These are phyloP conservation scores for Aleiodes sp. DNA, from an alignment of 1,140 invertebrate species.

Conservation along the genomic window DNA sequence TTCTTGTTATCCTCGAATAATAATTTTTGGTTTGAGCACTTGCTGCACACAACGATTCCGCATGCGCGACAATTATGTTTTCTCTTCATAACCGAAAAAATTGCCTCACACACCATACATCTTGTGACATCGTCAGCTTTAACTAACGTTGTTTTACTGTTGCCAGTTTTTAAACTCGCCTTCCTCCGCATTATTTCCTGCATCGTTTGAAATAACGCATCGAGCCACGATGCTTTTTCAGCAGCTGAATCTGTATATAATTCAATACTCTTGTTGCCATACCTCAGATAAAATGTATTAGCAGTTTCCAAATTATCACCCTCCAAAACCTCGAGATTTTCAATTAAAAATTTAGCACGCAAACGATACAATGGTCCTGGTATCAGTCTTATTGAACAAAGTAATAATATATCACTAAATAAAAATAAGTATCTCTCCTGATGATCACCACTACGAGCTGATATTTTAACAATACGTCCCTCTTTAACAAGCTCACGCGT, in stretches of 20 bases:
- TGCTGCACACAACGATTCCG: conserved; percentile 78
- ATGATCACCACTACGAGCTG: conserved; percentile 72
- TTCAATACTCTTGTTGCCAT: conserved; percentile 63
- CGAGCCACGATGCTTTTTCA: conserved; percentile 76
- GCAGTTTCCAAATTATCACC: conserved; percentile 72
- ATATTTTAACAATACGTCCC: conserved; percentile 74
- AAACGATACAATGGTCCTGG: conserved; percentile 66
- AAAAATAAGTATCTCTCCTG: conserved; percentile 78
- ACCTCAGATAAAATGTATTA: conserved; percentile 76
- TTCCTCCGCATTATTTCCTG: conserved; percentile 69
- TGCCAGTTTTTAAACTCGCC: conserved; percentile 66
- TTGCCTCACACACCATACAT: conserved; percentile 78
- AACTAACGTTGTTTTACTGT: conserved; percentile 70
- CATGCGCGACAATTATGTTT: conserved; percentile 81
- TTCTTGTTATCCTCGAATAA: conserved; percentile 73
- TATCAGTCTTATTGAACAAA: conserved; percentile 68
- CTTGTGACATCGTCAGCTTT: conserved; percentile 76
- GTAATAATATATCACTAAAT: conserved; percentile 77
- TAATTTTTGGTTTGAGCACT: conserved; percentile 76
- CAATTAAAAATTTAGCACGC: conserved; percentile 70
- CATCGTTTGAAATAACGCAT: conserved; percentile 72
- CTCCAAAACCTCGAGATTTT: conserved; percentile 71
- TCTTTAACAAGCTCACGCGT: conserved; percentile 76
- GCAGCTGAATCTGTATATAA: conserved; percentile 59
- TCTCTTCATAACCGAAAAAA: conserved; percentile 78